Base-by-base conservation (phyloP, 2,113 vertebrate genomes). In the Rhipidura dahli region DNA sequence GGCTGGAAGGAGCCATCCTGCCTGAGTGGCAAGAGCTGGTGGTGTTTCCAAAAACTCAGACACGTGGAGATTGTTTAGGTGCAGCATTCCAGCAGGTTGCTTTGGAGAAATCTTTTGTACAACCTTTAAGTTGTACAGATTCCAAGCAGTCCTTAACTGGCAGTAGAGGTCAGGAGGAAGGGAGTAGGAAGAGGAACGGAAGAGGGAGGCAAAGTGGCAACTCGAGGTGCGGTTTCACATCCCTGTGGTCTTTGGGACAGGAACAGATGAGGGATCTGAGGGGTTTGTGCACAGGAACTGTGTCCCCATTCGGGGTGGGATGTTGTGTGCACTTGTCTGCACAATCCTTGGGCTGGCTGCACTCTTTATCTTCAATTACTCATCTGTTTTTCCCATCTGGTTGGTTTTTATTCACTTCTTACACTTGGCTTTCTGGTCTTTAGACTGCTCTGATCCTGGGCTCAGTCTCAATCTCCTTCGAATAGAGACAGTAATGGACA, bases 401-500 rank as follows among this genome's bases (percentile, higher is more conserved):
- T 44, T 76, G 26, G 3, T 20, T 42, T 88, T 90, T 59, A 53
- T 61, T 65, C 28, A 11, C 49, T 87, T 23, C 59, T 88, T 26
- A 7, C 13, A 30, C 72, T 80, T 56, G 24, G 19, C 78, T 94
- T 78, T 89, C 56, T 84, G 69, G 15, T 93, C 71, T 92, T 90
- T 16, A 70, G 83, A 12, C 51, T 59, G 39, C 54, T 78, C 51
- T 90, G 86, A 83, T 93, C 83, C 71, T 27, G 70, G 79, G 83
- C 83, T 96, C 71, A 75, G 73, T 50, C 90, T 95, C 87, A 69
- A 19, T 91, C 73, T 96, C 50, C 33, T 89, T 69, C 42, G 85
- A 61, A 70, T 21, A 90, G 86, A 78, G 85, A 76, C 5, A 90
- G 83, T 83, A 93, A 96, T 42, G 86, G 88, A 37, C 90, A 86